Evolutionary conservation across 2,113 vertebrate genomes (phyloP), one percentile per base, ranked within the genome.

Genomic region (Leiothrix lutea): DNA sequence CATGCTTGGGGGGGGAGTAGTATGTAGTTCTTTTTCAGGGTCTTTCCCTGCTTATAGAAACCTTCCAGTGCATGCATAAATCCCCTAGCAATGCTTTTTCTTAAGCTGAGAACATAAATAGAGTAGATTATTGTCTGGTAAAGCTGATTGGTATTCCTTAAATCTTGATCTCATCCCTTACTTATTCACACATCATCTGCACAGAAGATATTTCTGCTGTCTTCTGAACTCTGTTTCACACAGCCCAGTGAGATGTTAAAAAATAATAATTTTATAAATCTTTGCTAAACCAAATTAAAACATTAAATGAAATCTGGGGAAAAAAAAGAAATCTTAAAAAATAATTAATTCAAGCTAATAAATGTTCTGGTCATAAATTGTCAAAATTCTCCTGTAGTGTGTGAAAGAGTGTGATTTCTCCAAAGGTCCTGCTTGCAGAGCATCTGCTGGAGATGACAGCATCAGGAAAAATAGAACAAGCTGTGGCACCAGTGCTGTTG

Each of bases 151-250:
- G 80, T 97, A 95, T 95, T 95, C 95, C 73, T 83, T 89, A 86
- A 92, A 86, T 94, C 92, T 95, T 87, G 83, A 87, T 95, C 77
- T 91, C 72, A 80, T 89, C 60, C 61, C 48, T 95, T 94, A 74
- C 94, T 89, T 95, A 94, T 97, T 97, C 94, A 79, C 94, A 95
- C 91, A 75, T 92, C 86, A 81, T 95, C 89, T 97, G 95, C 91
- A 81, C 61, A 24, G 83, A 97, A 97, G 94, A 69, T 95, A 84
- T 84, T 95, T 92, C 89, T 94, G 89, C 77, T 64, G 31, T 92
- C 44, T 96, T 86, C 69, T 95, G 95, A 95, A 89, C 94, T 97
- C 83, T 57, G 20, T 87, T 96, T 97, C 93, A 95, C 93, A 95
- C 77, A 79, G 44, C 62, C 70, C 92, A 94, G 48, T 16, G 26